These are phyloP conservation scores for Gymnarchus niloticus DNA, from an alignment of 2,113 vertebrate genomes.

Conservation along the genomic window DNA sequence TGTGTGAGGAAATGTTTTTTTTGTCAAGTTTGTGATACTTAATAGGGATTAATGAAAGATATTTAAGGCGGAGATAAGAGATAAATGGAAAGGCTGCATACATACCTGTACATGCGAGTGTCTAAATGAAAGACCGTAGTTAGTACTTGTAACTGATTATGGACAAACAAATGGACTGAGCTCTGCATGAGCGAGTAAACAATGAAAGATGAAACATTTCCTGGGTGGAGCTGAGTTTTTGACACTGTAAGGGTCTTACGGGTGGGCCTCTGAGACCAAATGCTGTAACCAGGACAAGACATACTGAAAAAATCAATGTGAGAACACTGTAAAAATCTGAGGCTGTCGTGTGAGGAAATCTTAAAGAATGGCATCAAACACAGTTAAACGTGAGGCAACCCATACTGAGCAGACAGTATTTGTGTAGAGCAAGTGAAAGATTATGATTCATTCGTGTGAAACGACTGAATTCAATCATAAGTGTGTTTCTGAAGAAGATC, in stretches of 20 bases:
- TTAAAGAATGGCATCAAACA: neutral
- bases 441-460: neutral
- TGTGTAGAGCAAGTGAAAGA: neutral
- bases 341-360: neutral
- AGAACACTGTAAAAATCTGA: neutral
- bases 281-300: neutral
- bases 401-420: neutral
- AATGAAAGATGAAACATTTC: neutral
- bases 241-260: neutral
- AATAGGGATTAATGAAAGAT: conserved; percentile 43
- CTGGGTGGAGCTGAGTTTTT: neutral
- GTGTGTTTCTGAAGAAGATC: neutral
- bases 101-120: too few relatives aligned
- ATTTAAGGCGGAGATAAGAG: conserved; percentile 39
- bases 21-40: conserved; percentile 38
- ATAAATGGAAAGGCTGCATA: too few relatives aligned
- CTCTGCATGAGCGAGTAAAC: neutral
- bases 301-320: neutral
- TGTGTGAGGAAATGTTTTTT: conserved; percentile 40
- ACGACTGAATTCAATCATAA: neutral
- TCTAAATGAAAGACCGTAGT: neutral
- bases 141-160: neutral
- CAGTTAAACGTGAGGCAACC: neutral
- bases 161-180: neutral
- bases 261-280: neutral